phyloP scores from a whole-genome alignment of 37 sponge, comb jelly and placozoan genomes.

The Cliona cf. orientalis region DNA sequence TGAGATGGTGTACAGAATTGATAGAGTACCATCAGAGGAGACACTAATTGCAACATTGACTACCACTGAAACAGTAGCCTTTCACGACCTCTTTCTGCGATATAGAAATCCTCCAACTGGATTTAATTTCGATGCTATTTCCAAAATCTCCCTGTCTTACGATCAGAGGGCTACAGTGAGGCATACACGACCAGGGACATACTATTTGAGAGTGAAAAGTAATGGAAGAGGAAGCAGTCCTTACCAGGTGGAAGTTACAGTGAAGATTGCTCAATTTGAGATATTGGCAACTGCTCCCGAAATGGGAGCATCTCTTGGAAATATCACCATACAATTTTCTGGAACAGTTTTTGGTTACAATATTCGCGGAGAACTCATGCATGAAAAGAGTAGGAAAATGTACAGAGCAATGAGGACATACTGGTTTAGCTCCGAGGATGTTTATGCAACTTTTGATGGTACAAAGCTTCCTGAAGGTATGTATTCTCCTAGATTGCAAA shows the following conservation, averaged over 20 bases:
- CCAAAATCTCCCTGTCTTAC: constrained; percentile 1
- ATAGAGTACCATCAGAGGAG: constrained; percentile 15
- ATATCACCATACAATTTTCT: constrained; percentile 5
- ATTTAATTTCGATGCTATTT: constrained; percentile 27
- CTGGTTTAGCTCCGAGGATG: constrained; percentile 38
- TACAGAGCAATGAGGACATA: not conserved
- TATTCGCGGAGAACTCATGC: not conserved
- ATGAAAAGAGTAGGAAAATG: not conserved
- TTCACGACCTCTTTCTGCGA: constrained; percentile 22
- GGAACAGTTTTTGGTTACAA: constrained; percentile 32
- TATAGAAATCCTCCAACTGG: constrained; percentile 33
- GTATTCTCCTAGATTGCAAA: constrained; percentile 3
- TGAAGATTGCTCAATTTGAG: constrained; percentile 40
- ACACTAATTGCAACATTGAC: constrained; percentile 27
- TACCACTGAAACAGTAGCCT: not conserved
- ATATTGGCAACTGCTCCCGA: constrained; percentile 15
- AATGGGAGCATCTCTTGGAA: constrained; percentile 17
- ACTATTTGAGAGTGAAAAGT: constrained; percentile 24
- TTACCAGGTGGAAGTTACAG: constrained; percentile 6
- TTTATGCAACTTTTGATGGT: constrained; percentile 40
- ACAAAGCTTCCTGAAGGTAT: constrained; percentile 1
- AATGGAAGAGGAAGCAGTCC: not conserved
- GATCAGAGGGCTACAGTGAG: constrained; percentile 25
- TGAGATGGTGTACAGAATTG: constrained; percentile 23
- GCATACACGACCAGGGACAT: constrained; percentile 22